Evolutionary conservation across 2,797 vertebrate genomes (phyloP).

Genomic region (Picus viridis): DNA sequence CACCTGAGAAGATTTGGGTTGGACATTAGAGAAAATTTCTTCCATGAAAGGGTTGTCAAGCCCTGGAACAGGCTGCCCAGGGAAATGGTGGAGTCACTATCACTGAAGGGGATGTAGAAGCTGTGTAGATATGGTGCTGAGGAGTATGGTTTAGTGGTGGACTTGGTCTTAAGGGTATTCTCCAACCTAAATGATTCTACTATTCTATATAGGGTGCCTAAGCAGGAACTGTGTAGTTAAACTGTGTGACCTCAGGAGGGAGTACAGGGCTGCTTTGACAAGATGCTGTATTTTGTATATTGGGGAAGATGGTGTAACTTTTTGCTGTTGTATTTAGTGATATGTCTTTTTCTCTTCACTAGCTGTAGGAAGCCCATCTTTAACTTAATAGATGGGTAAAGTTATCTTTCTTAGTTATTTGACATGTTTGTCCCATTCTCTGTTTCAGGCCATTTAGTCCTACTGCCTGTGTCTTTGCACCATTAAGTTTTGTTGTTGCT

Average conservation of each 20-base stretch:
- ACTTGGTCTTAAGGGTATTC: not conserved
- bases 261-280: not conserved
- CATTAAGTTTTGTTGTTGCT: conserved; percentile 3
- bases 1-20: not conserved
- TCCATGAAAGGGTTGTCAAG: not conserved
- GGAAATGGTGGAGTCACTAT: not conserved
- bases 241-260: not conserved
- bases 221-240: not conserved
- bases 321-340: not conserved
- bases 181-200: not conserved
- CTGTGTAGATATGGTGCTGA: fast-evolving
- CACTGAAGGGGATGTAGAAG: not conserved
- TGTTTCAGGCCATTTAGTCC: conserved; percentile 10
- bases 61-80: not conserved
- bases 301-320: not conserved
- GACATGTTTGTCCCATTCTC: not conserved
- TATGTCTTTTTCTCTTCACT: not conserved
- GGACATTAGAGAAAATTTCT: not conserved
- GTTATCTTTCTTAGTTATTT: conserved; percentile 5
- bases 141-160: not conserved
- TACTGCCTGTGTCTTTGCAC: not conserved
- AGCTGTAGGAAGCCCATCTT: not conserved
- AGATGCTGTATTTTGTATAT: not conserved
- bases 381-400: not conserved
- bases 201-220: not conserved